Evolutionary conservation across 2,113 vertebrate species (phyloP), one percentile per base, ranked within the genome.

Genomic region (Donacobius atricapilla): DNA sequence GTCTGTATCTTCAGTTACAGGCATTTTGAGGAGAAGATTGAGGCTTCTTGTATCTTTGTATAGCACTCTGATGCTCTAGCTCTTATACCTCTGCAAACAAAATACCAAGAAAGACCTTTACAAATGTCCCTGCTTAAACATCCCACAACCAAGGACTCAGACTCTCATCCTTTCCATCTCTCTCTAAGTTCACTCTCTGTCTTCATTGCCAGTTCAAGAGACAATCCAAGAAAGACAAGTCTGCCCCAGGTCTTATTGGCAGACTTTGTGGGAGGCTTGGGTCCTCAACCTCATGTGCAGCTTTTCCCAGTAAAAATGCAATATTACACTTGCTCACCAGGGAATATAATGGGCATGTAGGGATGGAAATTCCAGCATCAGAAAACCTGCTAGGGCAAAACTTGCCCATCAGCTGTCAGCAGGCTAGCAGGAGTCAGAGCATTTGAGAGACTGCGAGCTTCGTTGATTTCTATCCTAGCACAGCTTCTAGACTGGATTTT

Each of bases 71-170:
- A 69, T 39, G 17, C 18, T 28, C 20, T 28, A 10, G 2, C 7
- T 77, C 54, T 85, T 63, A 51, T 10, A 73, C 3, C 9, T 44
- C 54, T 58, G 31, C 25, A 73, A 90, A 73, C 6, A 64, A 35
- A 83, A 56, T 33, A 40, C 6, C 4, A 69, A 48, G 8, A 70
- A 84, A 83, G 14, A 58, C 3, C 16, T 69, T 82, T 42, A 72
- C 5, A 69, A 80, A 47, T 57, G 31, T 8, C 37, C 8, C 33
- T 79, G 31, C 7, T 1, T 37, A 68, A 83, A 16, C 15, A 64
- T 14, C n/a, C 58, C 47, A 28, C 11, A 53, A 5, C 23, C 15
- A 35, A 47, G 40, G 35, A 54, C 2, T 58, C 0, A 0, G 35
- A 58, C 6, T 30, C 11, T 78, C 40, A 61, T 33, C 21, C 22